phyloP scores from a whole-genome alignment of 2,113 vertebrate species.

The Nycticryphes semicollaris region DNA sequence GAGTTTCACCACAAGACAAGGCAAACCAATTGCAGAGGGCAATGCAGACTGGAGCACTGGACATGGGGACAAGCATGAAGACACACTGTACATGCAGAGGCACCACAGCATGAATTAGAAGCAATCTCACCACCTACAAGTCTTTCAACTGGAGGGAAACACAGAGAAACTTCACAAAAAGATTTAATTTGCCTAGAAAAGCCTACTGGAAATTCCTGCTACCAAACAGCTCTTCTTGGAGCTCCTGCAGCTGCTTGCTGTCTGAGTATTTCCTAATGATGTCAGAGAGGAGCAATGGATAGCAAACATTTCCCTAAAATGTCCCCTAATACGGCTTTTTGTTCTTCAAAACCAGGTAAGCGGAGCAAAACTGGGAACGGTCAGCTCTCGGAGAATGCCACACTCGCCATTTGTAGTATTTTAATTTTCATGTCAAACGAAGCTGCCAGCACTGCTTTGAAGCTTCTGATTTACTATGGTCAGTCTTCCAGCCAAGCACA shows the following conservation, averaged over 20 bases:
- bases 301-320: not conserved
- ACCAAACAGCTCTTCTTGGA: not conserved
- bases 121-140: not conserved
- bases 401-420: not conserved
- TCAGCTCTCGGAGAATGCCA: not conserved
- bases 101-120: accelerated
- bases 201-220: not conserved
- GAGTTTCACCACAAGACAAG: not conserved
- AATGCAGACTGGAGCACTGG: not conserved
- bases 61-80: accelerated
- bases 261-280: not conserved
- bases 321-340: accelerated
- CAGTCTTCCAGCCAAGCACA: not conserved
- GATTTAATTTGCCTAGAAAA: not conserved
- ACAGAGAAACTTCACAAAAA: not conserved
- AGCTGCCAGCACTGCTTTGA: not conserved
- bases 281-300: not conserved
- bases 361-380: not conserved
- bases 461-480: not conserved
- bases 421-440: not conserved
- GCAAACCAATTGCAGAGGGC: not conserved
- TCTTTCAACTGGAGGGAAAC: not conserved
- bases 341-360: not conserved
- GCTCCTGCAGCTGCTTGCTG: accelerated
- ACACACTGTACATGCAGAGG: not conserved